Base-by-base conservation (phyloP, 2,113 vertebrate genomes). In the Reinhardtius hippoglossoides region DNA sequence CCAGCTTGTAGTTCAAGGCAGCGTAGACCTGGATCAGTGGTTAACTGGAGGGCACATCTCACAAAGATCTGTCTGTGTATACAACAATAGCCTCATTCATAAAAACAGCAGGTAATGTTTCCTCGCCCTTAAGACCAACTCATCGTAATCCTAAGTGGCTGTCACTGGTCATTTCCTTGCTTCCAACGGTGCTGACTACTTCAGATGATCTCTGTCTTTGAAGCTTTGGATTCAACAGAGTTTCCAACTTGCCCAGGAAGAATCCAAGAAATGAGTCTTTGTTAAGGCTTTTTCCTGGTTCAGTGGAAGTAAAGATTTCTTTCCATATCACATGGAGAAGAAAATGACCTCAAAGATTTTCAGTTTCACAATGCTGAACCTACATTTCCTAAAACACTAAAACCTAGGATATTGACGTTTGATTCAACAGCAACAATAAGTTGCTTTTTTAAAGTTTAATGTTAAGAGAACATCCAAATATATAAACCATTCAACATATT, bases 91-190 rank as follows among this genome's bases (percentile, higher is more conserved):
- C n/a, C 35, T 67, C 60, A 75, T 86, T 89, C 73, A 78, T 80
- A 52, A 31, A 71, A 60, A 52, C 18, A 44, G 56, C 35, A 83
- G 60, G 55, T 74, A 78, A 71, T 80, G 55, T 81, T 87, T 86
- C 62, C 65, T 69, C 46, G 9, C 61, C 55, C 50, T 70, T 57
- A 50, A 71, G n/a, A 70, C 54, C 3, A 37, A 54, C 62, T 80
- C 63, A 44, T 46, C 1, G 20, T 67, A 27, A 63, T 67, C 62
- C 20, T 70, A 31, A 76, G 67, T 18, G 61, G 40, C 78, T 76
- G 75, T 86, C 83, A 61, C 37, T 15, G 74, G 59, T 80, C 58
- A 79, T 80, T 87, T 81, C 88, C 83, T 82, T 26, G 15, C 55
- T 55, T 74, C 63, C 56, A 64, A 7, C 4, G 31, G 50, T 56